Evolutionary conservation across 2,888 invertebrate genomes (phyloP).

Genomic region (Cantharis flavilabris): DNA sequence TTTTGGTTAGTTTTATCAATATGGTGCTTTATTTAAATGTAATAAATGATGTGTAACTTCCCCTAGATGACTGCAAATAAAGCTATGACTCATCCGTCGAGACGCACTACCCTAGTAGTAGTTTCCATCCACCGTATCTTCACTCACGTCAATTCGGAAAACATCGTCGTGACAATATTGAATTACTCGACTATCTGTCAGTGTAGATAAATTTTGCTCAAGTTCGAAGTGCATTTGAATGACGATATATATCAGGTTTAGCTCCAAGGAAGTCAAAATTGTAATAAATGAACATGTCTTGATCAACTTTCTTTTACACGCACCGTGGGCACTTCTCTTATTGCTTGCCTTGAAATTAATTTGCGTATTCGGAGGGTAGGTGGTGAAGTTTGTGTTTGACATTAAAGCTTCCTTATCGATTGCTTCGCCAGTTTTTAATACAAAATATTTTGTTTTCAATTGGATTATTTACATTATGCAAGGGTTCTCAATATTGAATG

Average conservation of each 20-base stretch:
- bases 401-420: background rate
- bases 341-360: background rate
- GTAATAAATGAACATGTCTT: background rate
- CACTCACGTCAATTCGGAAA: conserved; percentile 12
- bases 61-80: conserved; percentile 23
- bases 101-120: conserved; percentile 26
- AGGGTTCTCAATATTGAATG: conserved; percentile 4
- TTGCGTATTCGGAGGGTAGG: background rate
- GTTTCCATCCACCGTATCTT: conserved; percentile 12
- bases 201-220: background rate
- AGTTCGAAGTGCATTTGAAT: background rate
- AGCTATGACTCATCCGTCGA: conserved; percentile 31
- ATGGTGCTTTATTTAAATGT: conserved; percentile 8
- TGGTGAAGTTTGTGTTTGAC: background rate
- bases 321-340: background rate
- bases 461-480: background rate
- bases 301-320: background rate
- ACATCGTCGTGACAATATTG: background rate
- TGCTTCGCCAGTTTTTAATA: background rate
- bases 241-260: background rate
- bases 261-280: background rate
- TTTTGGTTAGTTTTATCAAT: background rate
- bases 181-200: background rate
- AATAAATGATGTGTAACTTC: conserved; percentile 25
- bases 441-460: background rate